Evolutionary conservation across 2,113 vertebrate species (phyloP), one percentile per base, ranked within the genome.

Genomic region (Tragelaphus buxtoni): DNA sequence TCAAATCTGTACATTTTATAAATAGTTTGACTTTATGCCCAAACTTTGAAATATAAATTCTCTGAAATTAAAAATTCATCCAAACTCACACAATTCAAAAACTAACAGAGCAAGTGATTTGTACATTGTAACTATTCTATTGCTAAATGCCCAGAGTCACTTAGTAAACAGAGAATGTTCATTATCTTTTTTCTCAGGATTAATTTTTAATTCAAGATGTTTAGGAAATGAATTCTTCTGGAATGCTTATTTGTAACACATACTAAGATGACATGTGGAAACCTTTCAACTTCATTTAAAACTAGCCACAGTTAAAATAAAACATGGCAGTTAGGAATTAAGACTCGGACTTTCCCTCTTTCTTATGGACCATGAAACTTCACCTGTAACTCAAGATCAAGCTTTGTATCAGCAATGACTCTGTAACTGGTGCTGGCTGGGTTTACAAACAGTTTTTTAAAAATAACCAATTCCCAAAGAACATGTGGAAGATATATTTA

Each of bases 131-230:
- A 39, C 45, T 79, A 11, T 32, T 51, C 60, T 89, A 85, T 2
- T 55, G 45, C 28, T 94, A 60, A 90, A 85, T 58, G 47, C 61
- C 17, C 30, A 95, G 24, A 39, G n/a, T 88, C 24, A 42, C 42
- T 81, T 24, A 55, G 69, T 86, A 65, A 96, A 86, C 7, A 90
- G 3, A 90, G 3, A 86, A 95, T 9, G 3, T 56, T 90, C 30
- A 72, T 76, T 76, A 49, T 17, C 32, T 56, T 86, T 96, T 94
- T 81, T 35, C n/a, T 60, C n/a, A 93, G 65, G 45, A 63, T 85
- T 81, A 88, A 76, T 60, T 94, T 95, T 96, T 69, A 94, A 96
- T 56, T 94, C 47, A 61, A 53, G 32, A 24, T 95, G 26, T 83
- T 88, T 13, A 91, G 77, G 10, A 85, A 97, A 74, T 22, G 35